Percentiles rank a stretch among this genome's conserved stretches.
These are phyloP conservation scores for Epirrita christyi DNA, from an alignment of 2,888 invertebrate species.

Conservation along the genomic window DNA sequence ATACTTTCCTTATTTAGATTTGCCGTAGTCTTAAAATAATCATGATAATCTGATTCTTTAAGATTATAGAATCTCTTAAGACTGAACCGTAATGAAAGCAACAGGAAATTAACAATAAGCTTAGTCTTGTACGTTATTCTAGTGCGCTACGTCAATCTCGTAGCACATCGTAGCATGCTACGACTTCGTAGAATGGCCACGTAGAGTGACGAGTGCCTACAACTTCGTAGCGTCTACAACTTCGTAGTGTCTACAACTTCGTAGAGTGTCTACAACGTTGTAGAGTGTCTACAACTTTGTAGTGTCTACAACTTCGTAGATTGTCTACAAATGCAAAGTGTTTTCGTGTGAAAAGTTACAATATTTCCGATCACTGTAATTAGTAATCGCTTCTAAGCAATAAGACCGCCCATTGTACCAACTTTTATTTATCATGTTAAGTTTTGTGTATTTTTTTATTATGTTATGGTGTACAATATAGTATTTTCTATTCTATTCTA, in stretches of 20 bases:
- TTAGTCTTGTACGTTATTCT: neutral
- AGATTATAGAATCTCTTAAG: no score
- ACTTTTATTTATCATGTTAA: no score
- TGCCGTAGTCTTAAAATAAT: no score
- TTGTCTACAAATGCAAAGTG: neutral
- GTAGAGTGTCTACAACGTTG: neutral
- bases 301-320: neutral
- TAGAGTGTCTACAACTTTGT: no score
- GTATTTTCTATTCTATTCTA: no score
- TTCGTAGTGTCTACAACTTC: neutral
- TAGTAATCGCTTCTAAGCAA: no score
- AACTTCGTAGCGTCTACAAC: neutral
- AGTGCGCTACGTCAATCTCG: neutral
- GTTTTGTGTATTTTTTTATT: no score
- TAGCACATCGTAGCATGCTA: conserved; percentile 3
- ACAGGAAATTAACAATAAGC: no score
- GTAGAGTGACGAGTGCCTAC: neutral
- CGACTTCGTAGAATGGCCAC: neutral
- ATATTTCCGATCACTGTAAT: neutral
- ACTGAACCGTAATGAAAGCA: neutral
- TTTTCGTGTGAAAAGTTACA: neutral
- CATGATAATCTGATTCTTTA: no score
- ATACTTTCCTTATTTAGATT: no score
- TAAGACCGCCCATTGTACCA: no score
- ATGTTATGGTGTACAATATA: no score